These are phyloP conservation scores for Hystrix brachyura DNA, from an alignment of 2,113 vertebrate species.

Conservation along the genomic window DNA sequence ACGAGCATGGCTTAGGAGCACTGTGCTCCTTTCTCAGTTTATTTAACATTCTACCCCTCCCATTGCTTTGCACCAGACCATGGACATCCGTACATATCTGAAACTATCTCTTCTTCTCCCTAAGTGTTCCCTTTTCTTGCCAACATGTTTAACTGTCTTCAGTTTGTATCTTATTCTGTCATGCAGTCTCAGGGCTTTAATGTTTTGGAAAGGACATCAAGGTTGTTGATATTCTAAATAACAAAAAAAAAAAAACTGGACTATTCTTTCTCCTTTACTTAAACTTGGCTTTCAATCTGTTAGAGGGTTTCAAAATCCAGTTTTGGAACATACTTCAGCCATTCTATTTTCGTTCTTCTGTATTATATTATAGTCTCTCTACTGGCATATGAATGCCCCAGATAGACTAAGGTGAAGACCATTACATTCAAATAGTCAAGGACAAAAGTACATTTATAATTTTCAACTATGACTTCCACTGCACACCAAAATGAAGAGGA, in stretches of 20 bases:
- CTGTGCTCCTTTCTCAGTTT: background rate
- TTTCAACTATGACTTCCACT: background rate
- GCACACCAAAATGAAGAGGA: background rate
- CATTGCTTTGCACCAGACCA: background rate
- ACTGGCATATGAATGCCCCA: background rate
- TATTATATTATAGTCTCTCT: slow-evolving; percentile 3
- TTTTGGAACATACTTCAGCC: background rate
- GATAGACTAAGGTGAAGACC: background rate
- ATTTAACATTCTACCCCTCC: background rate
- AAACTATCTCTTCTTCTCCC: background rate
- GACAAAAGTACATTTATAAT: background rate
- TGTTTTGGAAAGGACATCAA: background rate
- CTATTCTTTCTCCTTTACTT: background rate
- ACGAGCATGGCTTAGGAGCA: background rate
- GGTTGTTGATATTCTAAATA: background rate
- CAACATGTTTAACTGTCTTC: background rate
- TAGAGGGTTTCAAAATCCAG: background rate
- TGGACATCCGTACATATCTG: background rate
- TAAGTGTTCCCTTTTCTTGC: background rate
- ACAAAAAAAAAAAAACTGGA: slow-evolving; percentile 8
- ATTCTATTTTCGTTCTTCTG: background rate
- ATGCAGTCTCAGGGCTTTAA: background rate
- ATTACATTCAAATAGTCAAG: slow-evolving; percentile 27
- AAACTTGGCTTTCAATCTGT: background rate
- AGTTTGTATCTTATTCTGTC: background rate